Base-by-base conservation (phyloP, 2,888 invertebrate species). In the Oeneis ivallda region DNA sequence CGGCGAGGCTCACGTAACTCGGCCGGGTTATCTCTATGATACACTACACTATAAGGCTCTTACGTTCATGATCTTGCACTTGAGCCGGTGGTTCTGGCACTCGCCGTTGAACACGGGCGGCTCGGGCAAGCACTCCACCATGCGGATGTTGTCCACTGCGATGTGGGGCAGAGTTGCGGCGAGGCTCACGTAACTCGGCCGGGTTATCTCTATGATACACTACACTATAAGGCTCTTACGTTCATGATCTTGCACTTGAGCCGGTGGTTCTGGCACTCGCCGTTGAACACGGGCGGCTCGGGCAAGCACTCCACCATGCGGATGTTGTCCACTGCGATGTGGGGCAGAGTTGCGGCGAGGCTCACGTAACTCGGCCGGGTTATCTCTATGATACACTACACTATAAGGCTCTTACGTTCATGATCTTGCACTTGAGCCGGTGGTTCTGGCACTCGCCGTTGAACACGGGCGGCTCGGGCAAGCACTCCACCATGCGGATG, bases 261-360 rank as follows among this genome's bases (percentile, higher is more conserved):
- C 78, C 95, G 94, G 0, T 93, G 92, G 0, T 90, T 81, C 34
- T 93, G 93, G 70, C 94, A 94, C 32, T 93, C 91, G 3, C 94
- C 94, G 19, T 87, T 85, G 49, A 86, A 90, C 1, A 93, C 91
- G 0, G 93, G 93, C 0, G 93, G 93, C 84, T 96, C 96, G 0
- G 96, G 95, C 70, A 96, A 95, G 75, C 97, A 98, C 75, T 96
- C 94, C 65, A 94, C 92, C 89, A 97, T 93, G 19, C 94, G 92
- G 66, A 97, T 93, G 79, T 97, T 96, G 85, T 97, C 97, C 53
- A 97, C 93, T 13, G 96, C 97, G 39, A 97, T 94, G 74, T 96
- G 95, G 0, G 96, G 91, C 56, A 91, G 72, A 0, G 83, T 39
- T 34, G 81, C 79, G 0, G 78, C 62, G 59, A 88, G 67, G 75